phyloP scores from a whole-genome alignment of 2,888 invertebrate genomes.

The Lithosia quadra region DNA sequence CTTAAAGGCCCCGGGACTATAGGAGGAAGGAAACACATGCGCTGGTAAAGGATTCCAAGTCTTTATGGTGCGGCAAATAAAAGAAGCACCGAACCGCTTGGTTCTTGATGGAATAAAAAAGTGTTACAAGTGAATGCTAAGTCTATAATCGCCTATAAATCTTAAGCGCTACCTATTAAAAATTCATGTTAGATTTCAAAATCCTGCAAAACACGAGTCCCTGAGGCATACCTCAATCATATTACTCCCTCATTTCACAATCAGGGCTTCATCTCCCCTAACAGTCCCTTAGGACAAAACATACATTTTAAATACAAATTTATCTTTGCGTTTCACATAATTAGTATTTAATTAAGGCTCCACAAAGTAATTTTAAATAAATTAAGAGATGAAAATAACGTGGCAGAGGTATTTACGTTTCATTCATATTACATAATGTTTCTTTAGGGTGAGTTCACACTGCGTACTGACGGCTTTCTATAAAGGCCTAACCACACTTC shows the following conservation, averaged over 20 bases:
- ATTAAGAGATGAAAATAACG: constrained; percentile 18
- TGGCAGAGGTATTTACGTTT: constrained; percentile 14
- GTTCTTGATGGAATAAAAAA: too few relatives aligned
- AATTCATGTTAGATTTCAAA: background rate
- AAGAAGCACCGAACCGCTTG: too few relatives aligned
- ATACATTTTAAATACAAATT: constrained; percentile 15
- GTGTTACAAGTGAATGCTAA: too few relatives aligned
- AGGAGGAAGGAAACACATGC: too few relatives aligned
- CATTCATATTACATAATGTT: constrained; percentile 18
- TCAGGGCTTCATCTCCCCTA: background rate
- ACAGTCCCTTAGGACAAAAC: background rate
- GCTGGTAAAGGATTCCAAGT: too few relatives aligned
- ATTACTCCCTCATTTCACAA: constrained; percentile 10
- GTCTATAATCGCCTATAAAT: too few relatives aligned
- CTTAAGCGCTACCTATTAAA: background rate
- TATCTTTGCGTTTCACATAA: constrained; percentile 11
- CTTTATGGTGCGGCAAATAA: too few relatives aligned
- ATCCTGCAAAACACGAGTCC: background rate
- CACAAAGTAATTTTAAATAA: constrained; percentile 24
- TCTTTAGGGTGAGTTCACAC: constrained; percentile 5
- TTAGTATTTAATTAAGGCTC: constrained; percentile 20
- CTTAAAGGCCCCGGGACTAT: too few relatives aligned
- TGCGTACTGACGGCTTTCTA: background rate
- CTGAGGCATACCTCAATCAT: background rate
- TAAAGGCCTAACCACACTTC: too few relatives aligned